phyloP scores from a whole-genome alignment of 2,797 vertebrate genomes.

The Otolemur crassicaudatus region DNA sequence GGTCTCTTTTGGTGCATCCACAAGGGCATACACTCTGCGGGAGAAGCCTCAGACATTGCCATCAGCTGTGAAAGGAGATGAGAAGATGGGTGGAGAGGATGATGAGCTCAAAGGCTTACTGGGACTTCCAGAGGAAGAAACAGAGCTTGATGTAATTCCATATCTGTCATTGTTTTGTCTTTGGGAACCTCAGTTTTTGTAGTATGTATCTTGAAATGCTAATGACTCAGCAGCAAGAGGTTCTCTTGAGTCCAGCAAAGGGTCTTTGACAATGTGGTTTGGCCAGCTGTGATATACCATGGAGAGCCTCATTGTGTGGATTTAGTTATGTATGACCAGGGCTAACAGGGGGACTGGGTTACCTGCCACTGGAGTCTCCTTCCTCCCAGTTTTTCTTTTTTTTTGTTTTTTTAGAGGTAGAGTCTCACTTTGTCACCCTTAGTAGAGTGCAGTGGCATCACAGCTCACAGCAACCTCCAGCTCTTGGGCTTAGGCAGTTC shows the following conservation, averaged over 20 bases:
- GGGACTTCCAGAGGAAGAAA: conserved; percentile 98
- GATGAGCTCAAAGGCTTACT: conserved; percentile 98
- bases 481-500: too few relatives aligned
- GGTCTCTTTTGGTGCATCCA: conserved; percentile 97
- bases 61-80: conserved; percentile 92
- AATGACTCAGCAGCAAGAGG: background rate
- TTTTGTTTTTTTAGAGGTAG: too few relatives aligned
- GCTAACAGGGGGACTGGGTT: background rate
- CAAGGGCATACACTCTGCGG: conserved; percentile 95
- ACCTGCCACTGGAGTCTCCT: background rate
- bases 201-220: background rate
- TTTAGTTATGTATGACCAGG: background rate
- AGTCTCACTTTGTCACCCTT: too few relatives aligned
- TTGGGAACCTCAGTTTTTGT: conserved; percentile 31
- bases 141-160: conserved; percentile 93
- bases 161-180: conserved; percentile 46
- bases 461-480: too few relatives aligned
- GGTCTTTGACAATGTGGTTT: background rate
- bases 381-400: background rate
- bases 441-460: too few relatives aligned
- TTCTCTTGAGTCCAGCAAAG: conserved; percentile 7
- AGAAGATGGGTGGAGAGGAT: conserved; percentile 94
- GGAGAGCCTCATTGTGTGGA: background rate
- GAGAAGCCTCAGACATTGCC: conserved; percentile 98
- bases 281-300: background rate